Percentiles rank a stretch among this genome's conserved stretches.
Evolutionary conservation across 1,140 invertebrate genomes (phyloP).

Genomic region (Chironomus striatipennis): DNA sequence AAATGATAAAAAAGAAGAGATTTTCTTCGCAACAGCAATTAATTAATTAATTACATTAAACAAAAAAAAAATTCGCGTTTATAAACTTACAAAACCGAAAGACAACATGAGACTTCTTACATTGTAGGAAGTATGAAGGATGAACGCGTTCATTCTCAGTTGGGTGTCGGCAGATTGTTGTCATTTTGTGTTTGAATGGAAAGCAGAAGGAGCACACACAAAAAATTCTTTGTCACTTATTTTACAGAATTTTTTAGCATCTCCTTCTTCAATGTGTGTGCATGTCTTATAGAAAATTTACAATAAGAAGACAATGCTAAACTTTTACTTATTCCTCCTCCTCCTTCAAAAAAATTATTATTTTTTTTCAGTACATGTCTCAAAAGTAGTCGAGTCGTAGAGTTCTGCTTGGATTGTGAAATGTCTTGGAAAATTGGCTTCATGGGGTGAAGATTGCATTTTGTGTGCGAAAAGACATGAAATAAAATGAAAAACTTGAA

Average conservation of each 20-base stretch:
- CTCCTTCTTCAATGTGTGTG: no score
- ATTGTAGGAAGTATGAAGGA: neutral
- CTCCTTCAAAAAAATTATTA: neutral
- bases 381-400: neutral
- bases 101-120: conserved; percentile 5
- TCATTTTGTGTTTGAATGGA: neutral
- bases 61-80: neutral
- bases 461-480: no score
- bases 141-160: neutral
- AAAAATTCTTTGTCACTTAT: no score
- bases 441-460: neutral
- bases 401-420: no score
- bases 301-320: no score
- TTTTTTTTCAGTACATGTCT: neutral
- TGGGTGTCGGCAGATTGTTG: conserved; percentile 1
- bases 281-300: no score
- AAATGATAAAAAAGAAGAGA: neutral
- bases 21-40: conserved; percentile 2
- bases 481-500: no score
- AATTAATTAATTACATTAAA: conserved; percentile 7
- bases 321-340: neutral
- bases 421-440: neutral
- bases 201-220: neutral
- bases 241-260: no score
- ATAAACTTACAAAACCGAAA: conserved; percentile 13